Evolutionary conservation across 2,888 invertebrate genomes (phyloP), one percentile per base, ranked within the genome.

Genomic region (Xiphydria camelus): DNA sequence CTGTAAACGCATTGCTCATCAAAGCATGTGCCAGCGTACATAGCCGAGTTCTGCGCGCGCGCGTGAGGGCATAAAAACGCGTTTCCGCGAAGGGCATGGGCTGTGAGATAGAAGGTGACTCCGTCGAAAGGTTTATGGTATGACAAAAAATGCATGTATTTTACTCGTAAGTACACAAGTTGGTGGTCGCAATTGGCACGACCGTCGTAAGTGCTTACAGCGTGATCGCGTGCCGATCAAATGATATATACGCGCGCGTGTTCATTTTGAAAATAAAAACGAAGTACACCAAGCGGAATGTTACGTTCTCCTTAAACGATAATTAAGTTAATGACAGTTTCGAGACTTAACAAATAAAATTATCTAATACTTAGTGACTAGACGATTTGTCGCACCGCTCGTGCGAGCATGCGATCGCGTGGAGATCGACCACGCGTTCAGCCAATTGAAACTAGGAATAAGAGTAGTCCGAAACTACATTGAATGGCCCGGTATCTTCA

Each of bases 321-420:
- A 64, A 62, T 64, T 61, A 59, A 64, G 61, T 61, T 57, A 64
- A 53, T 52, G 58, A 55, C 53, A 49, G 49, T 53, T 45, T 48
- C 44, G 53, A 61, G 53, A 59, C 57, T 60, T 55, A 51, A 41
- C 51, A 51, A 59, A 56, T 40, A 51, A 55, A 51, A 47, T 32
- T 55, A 55, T 58, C 59, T 61, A 62, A 63, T 57, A 56, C 58
- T 62, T 61, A 64, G 59, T 66, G 68, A 68, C 68, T 66, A 68
- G 68, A 66, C 60, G 57, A 61, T 55, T 60, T 57, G 60, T 61
- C 58, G 54, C 51, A 55, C 53, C 55, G 46, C 48, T 54, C 1
- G 12, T 5, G 12, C 12, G 5, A 12, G 2, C 9, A 15, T 15
- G 29, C 12, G 9, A 29, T 29, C 29, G 29, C n/a, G n/a, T n/a